Percentiles rank a stretch among this genome's conserved stretches.
phyloP scores from a whole-genome alignment of 2,113 vertebrate species.

The Conger conger region DNA sequence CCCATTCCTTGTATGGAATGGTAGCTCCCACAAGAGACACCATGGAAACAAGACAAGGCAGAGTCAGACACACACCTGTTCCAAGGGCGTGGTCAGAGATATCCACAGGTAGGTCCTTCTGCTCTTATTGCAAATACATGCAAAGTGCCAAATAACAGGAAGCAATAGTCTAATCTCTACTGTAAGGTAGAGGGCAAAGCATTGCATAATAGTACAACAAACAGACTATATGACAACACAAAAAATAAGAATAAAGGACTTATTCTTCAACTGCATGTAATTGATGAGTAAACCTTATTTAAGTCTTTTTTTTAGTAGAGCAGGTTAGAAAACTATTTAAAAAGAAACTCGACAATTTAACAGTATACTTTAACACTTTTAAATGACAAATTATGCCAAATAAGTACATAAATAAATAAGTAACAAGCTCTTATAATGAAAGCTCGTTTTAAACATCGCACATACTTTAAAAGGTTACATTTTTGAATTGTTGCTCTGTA shows the following conservation, averaged over 20 bases:
- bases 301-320: not conserved
- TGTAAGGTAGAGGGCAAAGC: not conserved
- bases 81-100: constrained; percentile 55
- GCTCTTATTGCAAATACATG: constrained; percentile 20
- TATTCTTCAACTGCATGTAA: not conserved
- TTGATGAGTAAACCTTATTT: not conserved
- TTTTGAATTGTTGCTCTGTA: not conserved
- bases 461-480: not conserved
- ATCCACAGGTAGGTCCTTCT: constrained; percentile 45
- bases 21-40: constrained; percentile 64
- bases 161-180: not conserved
- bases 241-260: not conserved
- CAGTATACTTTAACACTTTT: too few species aligned
- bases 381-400: too few species aligned
- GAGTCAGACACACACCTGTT: constrained; percentile 57
- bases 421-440: too few species aligned
- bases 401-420: too few species aligned
- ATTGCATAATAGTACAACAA: not conserved
- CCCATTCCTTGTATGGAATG: constrained; percentile 49
- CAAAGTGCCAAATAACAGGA: constrained; percentile 21
- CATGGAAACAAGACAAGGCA: constrained; percentile 60
- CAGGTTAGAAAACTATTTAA: not conserved
- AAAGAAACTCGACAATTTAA: not conserved
- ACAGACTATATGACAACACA: not conserved
- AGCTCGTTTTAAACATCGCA: too few species aligned